phyloP scores from a whole-genome alignment of 1,140 invertebrate genomes.

The Tribolium castaneum region DNA sequence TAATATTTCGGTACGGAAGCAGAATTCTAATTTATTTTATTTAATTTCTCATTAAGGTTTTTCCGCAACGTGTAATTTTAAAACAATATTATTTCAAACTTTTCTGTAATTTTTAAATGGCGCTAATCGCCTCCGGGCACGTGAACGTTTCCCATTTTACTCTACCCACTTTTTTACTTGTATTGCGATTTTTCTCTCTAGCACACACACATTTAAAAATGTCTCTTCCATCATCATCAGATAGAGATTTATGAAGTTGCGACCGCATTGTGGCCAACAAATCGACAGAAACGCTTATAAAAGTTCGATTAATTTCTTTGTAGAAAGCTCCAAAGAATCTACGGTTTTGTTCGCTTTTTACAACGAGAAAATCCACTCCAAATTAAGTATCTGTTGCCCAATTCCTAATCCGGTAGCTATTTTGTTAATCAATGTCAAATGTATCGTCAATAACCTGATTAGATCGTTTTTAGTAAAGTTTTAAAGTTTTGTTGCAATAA shows the following conservation, averaged over 20 bases:
- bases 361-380: neutral
- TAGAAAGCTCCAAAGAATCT: neutral
- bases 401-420: neutral
- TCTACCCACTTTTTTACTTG: neutral
- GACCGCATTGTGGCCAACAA: conserved; percentile 22
- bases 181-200: neutral
- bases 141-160: neutral
- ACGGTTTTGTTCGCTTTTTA: neutral
- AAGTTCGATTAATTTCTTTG: conserved; percentile 28
- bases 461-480: too few species aligned
- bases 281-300: conserved; percentile 27
- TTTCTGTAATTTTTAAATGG: conserved; percentile 26
- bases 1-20: conserved; percentile 25
- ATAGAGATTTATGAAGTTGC: conserved; percentile 30
- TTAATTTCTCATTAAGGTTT: conserved; percentile 35
- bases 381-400: neutral
- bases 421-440: too few species aligned
- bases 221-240: conserved; percentile 26
- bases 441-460: too few species aligned
- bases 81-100: conserved; percentile 31
- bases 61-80: conserved; percentile 35
- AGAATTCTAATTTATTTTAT: conserved; percentile 32
- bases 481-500: too few species aligned
- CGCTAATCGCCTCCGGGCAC: neutral
- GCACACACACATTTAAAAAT: neutral